Evolutionary conservation across 2,888 invertebrate species (phyloP), one percentile per base, ranked within the genome.

Genomic region (Caenorhabditis sp.): DNA sequence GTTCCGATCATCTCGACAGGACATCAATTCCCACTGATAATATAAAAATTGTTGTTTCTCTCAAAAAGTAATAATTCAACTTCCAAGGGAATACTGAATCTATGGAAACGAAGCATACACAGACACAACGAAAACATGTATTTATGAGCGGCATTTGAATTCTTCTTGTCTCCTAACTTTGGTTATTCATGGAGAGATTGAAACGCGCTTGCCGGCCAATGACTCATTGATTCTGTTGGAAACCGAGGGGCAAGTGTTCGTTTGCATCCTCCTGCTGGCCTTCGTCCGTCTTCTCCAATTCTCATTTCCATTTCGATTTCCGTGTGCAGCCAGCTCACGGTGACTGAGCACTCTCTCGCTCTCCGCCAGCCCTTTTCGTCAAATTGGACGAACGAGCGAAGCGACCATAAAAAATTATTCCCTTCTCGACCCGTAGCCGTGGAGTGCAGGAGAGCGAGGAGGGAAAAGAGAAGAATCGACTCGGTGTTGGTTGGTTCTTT

Each of bases 371-470:
- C 47, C 58, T 58, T 58, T 62, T 67, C 60, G 58, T 55, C 60
- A 60, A 67, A 53, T 67, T 64, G 51, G 51, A 61, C 67, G 58
- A 71, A 60, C 60, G 69, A 69, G 47, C 58, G 58, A 58, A 69
- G 68, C 60, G 69, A 70, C 69, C 47, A 70, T 70, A 60, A 70
- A 70, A 68, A 70, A 70, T 70, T 70, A 70, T 70, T 56, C 68
- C 47, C 18, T 6, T 6, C 40, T 8, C 13, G 11, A 22, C 40
- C 65, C 67, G 67, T 67, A 40, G 67, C 22, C 44, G 65, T 37
- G 65, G 53, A 37, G 53, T 18, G n/a, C n/a, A n/a, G n/a, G n/a
- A n/a, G n/a, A n/a, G n/a, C n/a, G n/a, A n/a, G 24, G 28, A 47
- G 62, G 47, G n/a, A 50, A 47, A 32, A 26, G 51, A 47, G 28